Conservation (phyloP, 2,797 vertebrate species). For the Falco berigora region DNA sequence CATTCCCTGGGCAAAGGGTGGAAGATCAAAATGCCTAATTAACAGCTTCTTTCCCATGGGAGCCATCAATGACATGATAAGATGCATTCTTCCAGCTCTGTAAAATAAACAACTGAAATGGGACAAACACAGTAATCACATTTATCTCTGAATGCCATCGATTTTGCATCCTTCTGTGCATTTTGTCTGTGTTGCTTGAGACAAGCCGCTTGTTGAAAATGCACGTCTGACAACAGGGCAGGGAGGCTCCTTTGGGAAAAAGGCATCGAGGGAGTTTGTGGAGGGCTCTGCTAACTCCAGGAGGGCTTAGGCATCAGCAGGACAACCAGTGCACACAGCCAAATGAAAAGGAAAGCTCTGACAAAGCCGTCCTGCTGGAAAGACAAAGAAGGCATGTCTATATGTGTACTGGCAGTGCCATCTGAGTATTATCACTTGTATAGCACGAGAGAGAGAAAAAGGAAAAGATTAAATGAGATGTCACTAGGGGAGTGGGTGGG, state of each 20-base stretch:
- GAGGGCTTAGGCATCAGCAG: background rate
- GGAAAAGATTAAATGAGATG: background rate
- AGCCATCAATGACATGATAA: background rate
- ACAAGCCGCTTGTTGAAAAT: background rate
- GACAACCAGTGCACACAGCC: background rate
- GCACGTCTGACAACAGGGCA: background rate
- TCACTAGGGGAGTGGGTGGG: background rate
- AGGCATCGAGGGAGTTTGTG: background rate
- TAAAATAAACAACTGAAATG: background rate
- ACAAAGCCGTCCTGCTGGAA: background rate
- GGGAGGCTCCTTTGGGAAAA: background rate
- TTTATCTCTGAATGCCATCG: background rate
- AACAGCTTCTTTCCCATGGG: background rate
- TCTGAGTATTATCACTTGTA: background rate
- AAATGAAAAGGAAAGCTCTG: background rate
- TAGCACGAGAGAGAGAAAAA: background rate
- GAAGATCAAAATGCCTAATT: constrained; percentile 28
- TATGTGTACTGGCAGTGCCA: background rate
- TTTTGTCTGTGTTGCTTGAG: background rate
- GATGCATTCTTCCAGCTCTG: background rate
- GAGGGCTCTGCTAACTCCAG: background rate
- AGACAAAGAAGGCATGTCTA: background rate
- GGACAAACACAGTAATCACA: background rate
- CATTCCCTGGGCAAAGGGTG: background rate
- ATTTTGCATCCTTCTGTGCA: background rate